Evolutionary conservation across 2,888 invertebrate genomes (phyloP), one percentile per base, ranked within the genome.

Genomic region (Linhomoeus sp.): DNA sequence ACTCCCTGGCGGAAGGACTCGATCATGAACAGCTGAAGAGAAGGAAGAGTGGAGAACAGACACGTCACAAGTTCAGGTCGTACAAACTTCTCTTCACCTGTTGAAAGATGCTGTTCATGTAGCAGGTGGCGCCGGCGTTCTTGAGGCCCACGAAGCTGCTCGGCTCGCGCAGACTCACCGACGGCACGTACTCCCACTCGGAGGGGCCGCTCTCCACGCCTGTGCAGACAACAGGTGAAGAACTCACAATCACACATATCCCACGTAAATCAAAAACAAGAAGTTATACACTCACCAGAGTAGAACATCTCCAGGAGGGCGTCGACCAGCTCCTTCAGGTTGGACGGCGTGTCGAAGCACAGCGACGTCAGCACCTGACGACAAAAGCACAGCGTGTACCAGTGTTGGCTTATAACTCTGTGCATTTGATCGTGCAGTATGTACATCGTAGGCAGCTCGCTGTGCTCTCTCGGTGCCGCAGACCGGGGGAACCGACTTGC

Each of bases 31-130:
- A 68, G 50, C 64, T 61, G 58, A 23, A 55, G 52, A 41, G 25
- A 35, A 36, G n/a, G n/a, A n/a, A n/a, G n/a, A n/a, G n/a, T n/a
- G n/a, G n/a, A n/a, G n/a, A n/a, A n/a, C n/a, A n/a, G n/a, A n/a
- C n/a, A n/a, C n/a, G n/a, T n/a, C n/a, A n/a, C n/a, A n/a, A n/a
- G n/a, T n/a, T n/a, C n/a, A n/a, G n/a, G n/a, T n/a, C n/a, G n/a
- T n/a, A n/a, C n/a, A n/a, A n/a, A n/a, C n/a, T n/a, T n/a, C n/a
- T n/a, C n/a, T n/a, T n/a, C 20, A 67, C 66, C 68, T 94, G 92
- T 68, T 94, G 94, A 57, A 94, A 71, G 46, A 94, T 90, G 3
- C 90, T 90, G 72, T 94, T 94, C 92, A 94, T 94, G 70, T 94
- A 94, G 68, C 94, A 94, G 0, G 94, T 94, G 50, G 94, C 92